Conservation (phyloP, 2,797 vertebrate species). For the Aselliscus stoliczkanus region DNA sequence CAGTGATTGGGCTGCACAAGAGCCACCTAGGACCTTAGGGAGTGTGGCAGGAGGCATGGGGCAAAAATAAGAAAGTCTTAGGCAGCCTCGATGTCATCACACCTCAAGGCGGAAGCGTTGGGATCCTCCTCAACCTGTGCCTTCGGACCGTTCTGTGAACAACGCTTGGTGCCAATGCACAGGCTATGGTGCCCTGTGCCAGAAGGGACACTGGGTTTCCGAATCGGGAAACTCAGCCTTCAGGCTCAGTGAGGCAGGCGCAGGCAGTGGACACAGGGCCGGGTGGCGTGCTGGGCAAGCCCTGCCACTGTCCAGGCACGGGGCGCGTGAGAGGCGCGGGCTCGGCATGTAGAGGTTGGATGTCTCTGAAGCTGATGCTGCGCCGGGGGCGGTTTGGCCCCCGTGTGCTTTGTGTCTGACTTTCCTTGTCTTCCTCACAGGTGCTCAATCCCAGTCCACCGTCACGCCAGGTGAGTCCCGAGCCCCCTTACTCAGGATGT, state of each 20-base stretch:
- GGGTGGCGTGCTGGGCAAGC: accelerated
- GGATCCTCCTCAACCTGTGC: too few relatives aligned
- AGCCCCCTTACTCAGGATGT: accelerated
- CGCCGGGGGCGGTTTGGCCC: accelerated
- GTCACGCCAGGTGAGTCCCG: accelerated
- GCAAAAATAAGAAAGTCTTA: not conserved
- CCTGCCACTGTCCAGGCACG: accelerated
- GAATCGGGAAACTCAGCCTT: accelerated
- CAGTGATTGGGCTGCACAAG: accelerated
- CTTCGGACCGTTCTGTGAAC: accelerated
- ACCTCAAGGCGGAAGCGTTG: accelerated
- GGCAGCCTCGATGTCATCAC: not conserved
- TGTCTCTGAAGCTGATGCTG: too few relatives aligned
- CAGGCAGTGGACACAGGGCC: too few relatives aligned
- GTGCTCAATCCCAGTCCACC: accelerated
- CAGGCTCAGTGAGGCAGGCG: not conserved
- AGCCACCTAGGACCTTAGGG: not conserved
- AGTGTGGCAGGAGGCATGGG: accelerated
- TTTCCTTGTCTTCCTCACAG: not conserved
- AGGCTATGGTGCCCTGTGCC: accelerated
- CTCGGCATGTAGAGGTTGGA: accelerated
- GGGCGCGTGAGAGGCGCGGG: accelerated
- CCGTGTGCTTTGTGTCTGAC: not conserved
- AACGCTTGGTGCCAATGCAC: not conserved
- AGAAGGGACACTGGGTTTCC: not conserved